A percentile compares a stretch with the other conserved stretches of the same genome.
Evolutionary conservation across 1,140 invertebrate species (phyloP).

Genomic region (Dufourea novaeangliae): DNA sequence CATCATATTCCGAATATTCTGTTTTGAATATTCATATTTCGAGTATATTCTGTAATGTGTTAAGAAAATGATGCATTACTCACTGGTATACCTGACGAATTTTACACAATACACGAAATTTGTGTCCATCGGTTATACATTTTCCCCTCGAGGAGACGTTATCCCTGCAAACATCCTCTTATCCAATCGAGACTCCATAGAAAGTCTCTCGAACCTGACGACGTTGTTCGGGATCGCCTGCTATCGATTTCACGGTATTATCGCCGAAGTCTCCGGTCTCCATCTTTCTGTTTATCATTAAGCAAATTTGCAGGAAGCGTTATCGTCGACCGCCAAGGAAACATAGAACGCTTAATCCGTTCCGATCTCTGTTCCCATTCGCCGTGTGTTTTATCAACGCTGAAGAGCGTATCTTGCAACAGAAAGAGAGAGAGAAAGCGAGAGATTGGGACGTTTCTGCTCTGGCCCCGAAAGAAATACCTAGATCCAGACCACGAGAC

Average conservation of each 20-base stretch:
- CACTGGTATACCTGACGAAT: no score
- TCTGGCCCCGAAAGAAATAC: background rate
- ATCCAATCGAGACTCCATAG: background rate
- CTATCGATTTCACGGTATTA: conserved; percentile 13
- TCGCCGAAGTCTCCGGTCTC: background rate
- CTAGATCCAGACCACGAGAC: background rate
- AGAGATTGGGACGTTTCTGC: background rate
- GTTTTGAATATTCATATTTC: no score
- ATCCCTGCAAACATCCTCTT: no score
- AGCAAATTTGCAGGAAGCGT: conserved; percentile 28
- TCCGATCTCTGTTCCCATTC: conserved; percentile 8
- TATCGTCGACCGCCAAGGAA: conserved; percentile 14
- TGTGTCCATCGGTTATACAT: no score
- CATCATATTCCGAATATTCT: no score
- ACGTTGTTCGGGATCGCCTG: background rate
- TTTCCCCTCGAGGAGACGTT: no score
- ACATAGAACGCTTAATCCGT: background rate
- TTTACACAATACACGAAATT: no score
- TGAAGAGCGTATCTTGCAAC: background rate
- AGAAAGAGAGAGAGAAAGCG: background rate
- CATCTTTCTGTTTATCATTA: conserved; percentile 1
- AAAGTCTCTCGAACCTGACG: background rate
- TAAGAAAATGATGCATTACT: no score
- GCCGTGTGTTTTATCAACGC: conserved; percentile 7
- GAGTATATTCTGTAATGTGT: no score